phyloP scores from a whole-genome alignment of 1,140 invertebrate genomes.

The Monochamus saltuarius region DNA sequence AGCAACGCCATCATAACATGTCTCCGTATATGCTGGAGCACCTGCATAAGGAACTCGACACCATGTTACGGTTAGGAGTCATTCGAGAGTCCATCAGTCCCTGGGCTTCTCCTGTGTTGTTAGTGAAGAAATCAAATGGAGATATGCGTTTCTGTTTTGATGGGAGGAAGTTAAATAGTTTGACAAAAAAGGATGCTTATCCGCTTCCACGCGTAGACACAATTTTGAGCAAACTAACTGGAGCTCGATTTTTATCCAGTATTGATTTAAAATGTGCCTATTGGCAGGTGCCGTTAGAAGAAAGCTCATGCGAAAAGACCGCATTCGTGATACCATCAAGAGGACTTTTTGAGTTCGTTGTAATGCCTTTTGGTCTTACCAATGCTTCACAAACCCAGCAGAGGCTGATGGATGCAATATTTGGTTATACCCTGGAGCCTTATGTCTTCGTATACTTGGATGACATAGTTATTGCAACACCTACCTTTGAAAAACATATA shows the following conservation, averaged over 20 bases:
- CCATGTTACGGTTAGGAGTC: not conserved
- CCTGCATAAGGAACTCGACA: conserved; percentile 19
- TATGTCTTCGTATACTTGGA: conserved; percentile 40
- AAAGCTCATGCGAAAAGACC: too few species aligned
- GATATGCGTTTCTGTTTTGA: conserved; percentile 44
- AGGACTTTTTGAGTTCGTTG: conserved; percentile 49
- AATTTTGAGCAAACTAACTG: conserved; percentile 33
- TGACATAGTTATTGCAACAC: too few species aligned
- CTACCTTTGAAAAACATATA: too few species aligned
- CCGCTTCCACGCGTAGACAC: conserved; percentile 16
- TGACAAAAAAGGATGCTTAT: too few species aligned
- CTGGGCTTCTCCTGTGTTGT: conserved; percentile 42
- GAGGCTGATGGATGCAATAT: conserved; percentile 37
- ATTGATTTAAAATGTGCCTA: conserved; percentile 43
- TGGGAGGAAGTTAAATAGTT: conserved; percentile 41
- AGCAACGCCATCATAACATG: conserved; percentile 15
- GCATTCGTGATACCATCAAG: conserved; percentile 46
- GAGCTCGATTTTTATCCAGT: conserved; percentile 39
- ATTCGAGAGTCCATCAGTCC: conserved; percentile 30
- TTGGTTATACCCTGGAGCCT: conserved; percentile 27
- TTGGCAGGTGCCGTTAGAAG: too few species aligned
- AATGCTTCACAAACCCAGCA: too few species aligned
- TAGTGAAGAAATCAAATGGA: conserved; percentile 47
- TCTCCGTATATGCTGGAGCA: conserved; percentile 13
- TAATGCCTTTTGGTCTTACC: conserved; percentile 56